Percentiles rank a stretch among this genome's conserved stretches.
Evolutionary conservation across 1,140 invertebrate species (phyloP).

Genomic region (Plectrocnemia conspersa): DNA sequence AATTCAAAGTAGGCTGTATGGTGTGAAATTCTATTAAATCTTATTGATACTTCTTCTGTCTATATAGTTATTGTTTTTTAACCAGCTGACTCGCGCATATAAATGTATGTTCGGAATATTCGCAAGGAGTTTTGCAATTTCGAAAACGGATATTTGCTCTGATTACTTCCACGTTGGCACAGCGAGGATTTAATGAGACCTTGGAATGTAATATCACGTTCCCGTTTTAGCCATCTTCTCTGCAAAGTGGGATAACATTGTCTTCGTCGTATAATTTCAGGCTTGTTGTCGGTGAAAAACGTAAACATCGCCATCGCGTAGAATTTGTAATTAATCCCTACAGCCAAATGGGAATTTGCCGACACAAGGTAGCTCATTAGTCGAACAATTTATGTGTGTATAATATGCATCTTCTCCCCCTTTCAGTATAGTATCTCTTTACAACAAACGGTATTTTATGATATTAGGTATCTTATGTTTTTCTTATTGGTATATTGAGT

Average conservation of each 20-base stretch:
- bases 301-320: conserved; percentile 13
- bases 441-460: too few relatives aligned
- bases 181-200: conserved; percentile 30
- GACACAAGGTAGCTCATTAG: conserved; percentile 11
- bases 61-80: too few relatives aligned
- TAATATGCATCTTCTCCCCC: too few relatives aligned
- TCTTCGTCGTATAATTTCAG: conserved; percentile 15
- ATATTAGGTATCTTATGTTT: too few relatives aligned
- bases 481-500: too few relatives aligned
- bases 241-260: conserved; percentile 9
- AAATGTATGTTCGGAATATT: too few relatives aligned
- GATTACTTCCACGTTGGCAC: conserved; percentile 24
- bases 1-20: too few relatives aligned
- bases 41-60: too few relatives aligned
- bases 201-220: conserved; percentile 30
- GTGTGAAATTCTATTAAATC: too few relatives aligned
- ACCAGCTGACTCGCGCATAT: too few relatives aligned
- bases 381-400: conserved; percentile 13
- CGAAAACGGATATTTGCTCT: conserved; percentile 29
- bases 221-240: background rate
- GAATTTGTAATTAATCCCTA: conserved; percentile 18
- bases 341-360: conserved; percentile 5
- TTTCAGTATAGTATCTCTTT: background rate
- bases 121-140: conserved; percentile 22
- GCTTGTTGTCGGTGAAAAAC: conserved; percentile 10